Conservation (phyloP, 2,888 invertebrate species). For the Caenorhabditis panamensis region DNA sequence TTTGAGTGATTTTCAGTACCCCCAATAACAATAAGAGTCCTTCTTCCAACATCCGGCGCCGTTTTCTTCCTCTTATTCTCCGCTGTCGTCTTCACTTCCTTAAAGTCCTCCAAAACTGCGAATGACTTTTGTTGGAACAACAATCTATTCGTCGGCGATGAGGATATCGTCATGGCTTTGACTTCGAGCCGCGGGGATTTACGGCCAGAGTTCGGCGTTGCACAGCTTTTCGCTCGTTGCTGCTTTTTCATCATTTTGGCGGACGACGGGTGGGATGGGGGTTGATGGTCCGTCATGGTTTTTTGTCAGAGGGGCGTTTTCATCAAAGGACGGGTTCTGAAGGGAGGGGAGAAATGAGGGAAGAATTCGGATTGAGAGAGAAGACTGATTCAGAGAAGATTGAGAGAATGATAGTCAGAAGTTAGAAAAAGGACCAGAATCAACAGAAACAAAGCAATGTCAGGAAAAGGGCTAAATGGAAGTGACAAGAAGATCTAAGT, state of each 20-base stretch:
- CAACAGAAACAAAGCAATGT: too few species aligned
- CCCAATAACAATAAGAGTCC: slow-evolving; percentile 52
- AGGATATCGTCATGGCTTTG: slow-evolving; percentile 58
- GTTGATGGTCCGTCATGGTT: slow-evolving; percentile 25
- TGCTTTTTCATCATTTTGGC: slow-evolving; percentile 58
- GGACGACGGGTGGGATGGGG: slow-evolving; percentile 13
- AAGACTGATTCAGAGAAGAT: too few species aligned
- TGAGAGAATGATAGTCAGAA: background rate
- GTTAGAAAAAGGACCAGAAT: too few species aligned
- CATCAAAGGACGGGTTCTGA: background rate
- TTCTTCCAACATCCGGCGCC: slow-evolving; percentile 50
- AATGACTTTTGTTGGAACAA: slow-evolving; percentile 43
- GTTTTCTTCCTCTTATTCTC: slow-evolving; percentile 25
- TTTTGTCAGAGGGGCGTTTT: background rate
- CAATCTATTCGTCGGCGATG: slow-evolving; percentile 39
- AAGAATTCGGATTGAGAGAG: too few species aligned
- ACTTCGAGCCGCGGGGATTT: slow-evolving; percentile 54
- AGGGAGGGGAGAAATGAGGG: too few species aligned
- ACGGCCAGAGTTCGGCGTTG: slow-evolving; percentile 33
- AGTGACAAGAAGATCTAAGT: too few species aligned
- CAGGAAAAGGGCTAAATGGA: too few species aligned
- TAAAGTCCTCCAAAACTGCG: slow-evolving; percentile 43
- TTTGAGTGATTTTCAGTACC: slow-evolving; percentile 10
- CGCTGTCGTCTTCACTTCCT: slow-evolving; percentile 20
- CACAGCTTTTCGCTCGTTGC: slow-evolving; percentile 56